A percentile compares a stretch with the other conserved stretches of the same genome.
Evolutionary conservation across 2,888 invertebrate species (phyloP).

Genomic region (Vanessa cardui): DNA sequence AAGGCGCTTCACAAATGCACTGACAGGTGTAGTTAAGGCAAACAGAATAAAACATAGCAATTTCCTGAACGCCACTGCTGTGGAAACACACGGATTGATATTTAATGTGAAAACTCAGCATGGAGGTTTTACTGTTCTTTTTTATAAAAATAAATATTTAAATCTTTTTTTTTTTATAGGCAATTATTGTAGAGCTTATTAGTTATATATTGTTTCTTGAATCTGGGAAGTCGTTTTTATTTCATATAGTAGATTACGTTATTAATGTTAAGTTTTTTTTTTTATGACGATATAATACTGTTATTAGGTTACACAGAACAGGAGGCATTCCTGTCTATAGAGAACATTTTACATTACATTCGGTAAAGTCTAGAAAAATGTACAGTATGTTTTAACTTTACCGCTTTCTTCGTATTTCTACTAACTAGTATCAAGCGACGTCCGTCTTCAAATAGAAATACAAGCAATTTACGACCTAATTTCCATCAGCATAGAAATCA

Average conservation of each 20-base stretch:
- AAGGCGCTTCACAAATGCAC: slow-evolving; percentile 41
- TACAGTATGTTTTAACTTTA: slow-evolving; percentile 45
- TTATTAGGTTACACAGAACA: too few relatives aligned
- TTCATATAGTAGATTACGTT: too few relatives aligned
- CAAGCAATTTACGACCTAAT: slow-evolving; percentile 40
- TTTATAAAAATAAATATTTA: neutral
- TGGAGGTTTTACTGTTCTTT: neutral
- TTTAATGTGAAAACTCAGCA: neutral
- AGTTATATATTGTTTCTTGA: too few relatives aligned
- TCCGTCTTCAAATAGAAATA: slow-evolving; percentile 30
- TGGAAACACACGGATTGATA: slow-evolving; percentile 32
- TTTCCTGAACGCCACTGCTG: slow-evolving; percentile 60
- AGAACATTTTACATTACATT: too few relatives aligned
- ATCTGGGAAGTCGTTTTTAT: too few relatives aligned
- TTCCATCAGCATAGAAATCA: slow-evolving; percentile 28
- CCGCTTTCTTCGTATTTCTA: slow-evolving; percentile 55
- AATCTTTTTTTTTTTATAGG: too few relatives aligned
- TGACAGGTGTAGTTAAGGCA: slow-evolving; percentile 58
- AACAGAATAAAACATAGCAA: slow-evolving; percentile 68
- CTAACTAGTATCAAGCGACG: slow-evolving; percentile 50
- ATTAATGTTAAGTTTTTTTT: too few relatives aligned
- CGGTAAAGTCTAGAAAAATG: neutral
- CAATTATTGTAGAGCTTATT: too few relatives aligned
- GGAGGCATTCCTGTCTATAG: too few relatives aligned
- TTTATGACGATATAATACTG: too few relatives aligned